Evolutionary conservation across 1,140 invertebrate species (phyloP).

Genomic region (Macrocentrus cingulum): DNA sequence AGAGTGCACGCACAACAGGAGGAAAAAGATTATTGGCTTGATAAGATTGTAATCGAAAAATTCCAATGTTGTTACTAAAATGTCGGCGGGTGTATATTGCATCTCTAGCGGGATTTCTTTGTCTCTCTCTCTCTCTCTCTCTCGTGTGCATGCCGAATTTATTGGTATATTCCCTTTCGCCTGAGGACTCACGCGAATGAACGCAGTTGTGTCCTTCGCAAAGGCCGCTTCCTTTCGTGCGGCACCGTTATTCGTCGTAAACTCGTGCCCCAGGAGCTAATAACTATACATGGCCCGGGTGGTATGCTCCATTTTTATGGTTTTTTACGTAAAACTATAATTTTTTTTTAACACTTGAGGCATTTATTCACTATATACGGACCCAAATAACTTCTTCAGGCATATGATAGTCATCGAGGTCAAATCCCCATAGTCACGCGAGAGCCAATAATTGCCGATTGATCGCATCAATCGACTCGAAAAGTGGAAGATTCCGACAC

Average conservation of each 20-base stretch:
- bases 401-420: slow-evolving; percentile 4
- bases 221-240: slow-evolving; percentile 3
- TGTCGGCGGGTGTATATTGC: not conserved
- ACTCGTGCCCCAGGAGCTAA: slow-evolving; percentile 11
- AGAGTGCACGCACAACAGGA: not conserved
- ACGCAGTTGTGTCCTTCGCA: slow-evolving; percentile 9
- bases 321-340: not conserved
- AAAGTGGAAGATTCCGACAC: not conserved
- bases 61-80: slow-evolving; percentile 6
- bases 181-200: not conserved
- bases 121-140: not conserved
- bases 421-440: slow-evolving; percentile 5
- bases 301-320: slow-evolving; percentile 11
- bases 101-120: not conserved
- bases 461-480: not conserved
- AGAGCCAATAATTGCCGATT: slow-evolving; percentile 13
- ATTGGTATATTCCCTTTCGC: no score
- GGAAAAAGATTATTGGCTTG: not conserved
- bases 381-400: slow-evolving; percentile 8
- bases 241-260: slow-evolving; percentile 11
- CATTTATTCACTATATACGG: not conserved
- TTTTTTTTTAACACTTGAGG: no score
- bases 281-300: not conserved
- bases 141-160: no score
- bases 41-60: slow-evolving; percentile 6